These are phyloP conservation scores for Bos taurus DNA, from an alignment of 2,113 vertebrate species.

Conservation along the genomic window ARS-UCD2.0 NC_037357.1:77164001-77164500, in stretches of 20 bases:
- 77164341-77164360: background rate
- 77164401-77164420: background rate
- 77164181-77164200: background rate
- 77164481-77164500: background rate
- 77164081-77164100: background rate
- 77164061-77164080: background rate
- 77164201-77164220: background rate
- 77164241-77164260: background rate
- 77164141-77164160: constrained; percentile 31
- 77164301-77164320: background rate
- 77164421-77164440: background rate
- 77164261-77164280: background rate
- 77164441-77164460: background rate
- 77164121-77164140: constrained; percentile 29
- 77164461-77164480: background rate
- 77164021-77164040: background rate
- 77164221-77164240: background rate
- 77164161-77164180: constrained; percentile 17
- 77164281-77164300: background rate
- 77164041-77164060: background rate
- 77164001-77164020: background rate
- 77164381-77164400: background rate
- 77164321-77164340: background rate
- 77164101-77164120: constrained; percentile 4
- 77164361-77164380: background rate